Evolutionary conservation across 2,797 vertebrate genomes (phyloP).

Genomic region (Pseudotriccus pelzelni): DNA sequence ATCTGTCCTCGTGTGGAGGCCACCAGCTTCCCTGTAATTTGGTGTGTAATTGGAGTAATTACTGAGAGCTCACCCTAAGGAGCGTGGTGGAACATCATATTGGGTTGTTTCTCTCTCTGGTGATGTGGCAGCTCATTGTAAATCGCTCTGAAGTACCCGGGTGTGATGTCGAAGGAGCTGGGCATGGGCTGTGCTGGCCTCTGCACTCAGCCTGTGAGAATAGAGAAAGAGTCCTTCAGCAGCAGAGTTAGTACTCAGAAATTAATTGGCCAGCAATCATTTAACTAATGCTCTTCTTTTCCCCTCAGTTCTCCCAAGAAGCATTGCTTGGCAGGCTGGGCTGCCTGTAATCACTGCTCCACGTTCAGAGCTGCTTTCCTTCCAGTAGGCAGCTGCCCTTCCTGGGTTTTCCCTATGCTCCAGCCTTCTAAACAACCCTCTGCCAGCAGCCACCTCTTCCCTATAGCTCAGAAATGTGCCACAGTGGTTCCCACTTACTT

Average conservation of each 20-base stretch:
- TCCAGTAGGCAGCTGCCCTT: not conserved
- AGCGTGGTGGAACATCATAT: not conserved
- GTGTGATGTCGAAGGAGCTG: not conserved
- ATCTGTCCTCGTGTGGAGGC: not conserved
- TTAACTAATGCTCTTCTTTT: not conserved
- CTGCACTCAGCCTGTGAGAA: not conserved
- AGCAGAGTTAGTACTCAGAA: not conserved
- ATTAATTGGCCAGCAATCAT: not conserved
- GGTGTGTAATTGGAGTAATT: not conserved
- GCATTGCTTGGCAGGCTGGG: not conserved
- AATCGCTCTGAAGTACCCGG: not conserved
- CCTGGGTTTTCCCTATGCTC: not conserved
- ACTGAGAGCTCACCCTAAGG: not conserved
- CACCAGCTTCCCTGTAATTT: not conserved
- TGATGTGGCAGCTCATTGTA: not conserved
- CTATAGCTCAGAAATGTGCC: fast-evolving
- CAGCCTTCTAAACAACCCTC: not conserved
- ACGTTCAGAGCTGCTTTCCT: not conserved
- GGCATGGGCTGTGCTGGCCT: not conserved
- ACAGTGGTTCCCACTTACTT: not conserved
- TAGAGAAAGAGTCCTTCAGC: not conserved
- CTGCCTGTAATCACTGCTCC: not conserved
- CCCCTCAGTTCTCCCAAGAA: not conserved
- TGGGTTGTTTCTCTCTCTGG: not conserved
- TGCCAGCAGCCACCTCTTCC: not conserved